These are phyloP conservation scores for Celastrina argiolus DNA, from an alignment of 2,888 invertebrate species.

Conservation along the genomic window DNA sequence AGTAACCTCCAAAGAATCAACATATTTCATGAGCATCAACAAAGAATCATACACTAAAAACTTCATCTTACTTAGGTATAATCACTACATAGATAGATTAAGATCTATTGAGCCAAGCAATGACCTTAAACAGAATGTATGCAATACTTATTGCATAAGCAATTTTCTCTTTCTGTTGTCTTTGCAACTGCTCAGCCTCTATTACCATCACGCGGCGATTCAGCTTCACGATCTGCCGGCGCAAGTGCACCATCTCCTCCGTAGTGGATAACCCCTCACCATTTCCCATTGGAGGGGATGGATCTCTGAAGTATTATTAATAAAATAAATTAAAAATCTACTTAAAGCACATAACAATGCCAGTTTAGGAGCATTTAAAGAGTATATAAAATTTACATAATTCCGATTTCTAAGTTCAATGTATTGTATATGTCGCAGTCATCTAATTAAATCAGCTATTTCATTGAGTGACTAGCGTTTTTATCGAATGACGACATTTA, in stretches of 20 bases:
- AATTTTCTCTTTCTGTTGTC: slow-evolving; percentile 91
- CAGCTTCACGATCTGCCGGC: slow-evolving; percentile 90
- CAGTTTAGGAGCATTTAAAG: not conserved
- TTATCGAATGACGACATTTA: too few relatives aligned
- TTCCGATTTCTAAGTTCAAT: not conserved
- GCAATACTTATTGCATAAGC: slow-evolving; percentile 90
- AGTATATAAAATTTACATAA: not conserved
- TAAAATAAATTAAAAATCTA: not conserved
- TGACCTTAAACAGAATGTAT: slow-evolving; percentile 90
- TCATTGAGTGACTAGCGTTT: too few relatives aligned
- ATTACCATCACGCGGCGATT: slow-evolving; percentile 91
- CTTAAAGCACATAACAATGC: not conserved
- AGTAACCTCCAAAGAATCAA: slow-evolving; percentile 26
- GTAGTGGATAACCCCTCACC: slow-evolving; percentile 82
- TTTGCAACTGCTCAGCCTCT: slow-evolving; percentile 89
- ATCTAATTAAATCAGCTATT: too few relatives aligned
- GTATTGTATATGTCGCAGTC: too few relatives aligned
- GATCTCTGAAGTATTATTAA: slow-evolving; percentile 72
- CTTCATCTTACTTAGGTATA: slow-evolving; percentile 54
- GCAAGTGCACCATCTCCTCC: slow-evolving; percentile 89
- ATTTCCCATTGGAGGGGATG: slow-evolving; percentile 81
- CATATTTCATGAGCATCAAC: slow-evolving; percentile 54
- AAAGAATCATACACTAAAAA: slow-evolving; percentile 50
- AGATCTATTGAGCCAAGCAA: slow-evolving; percentile 85
- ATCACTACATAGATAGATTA: slow-evolving; percentile 51